Evolutionary conservation across 2,113 vertebrate genomes (phyloP), one percentile per base, ranked within the genome.

Genomic region (Chionodraco myersi): DNA sequence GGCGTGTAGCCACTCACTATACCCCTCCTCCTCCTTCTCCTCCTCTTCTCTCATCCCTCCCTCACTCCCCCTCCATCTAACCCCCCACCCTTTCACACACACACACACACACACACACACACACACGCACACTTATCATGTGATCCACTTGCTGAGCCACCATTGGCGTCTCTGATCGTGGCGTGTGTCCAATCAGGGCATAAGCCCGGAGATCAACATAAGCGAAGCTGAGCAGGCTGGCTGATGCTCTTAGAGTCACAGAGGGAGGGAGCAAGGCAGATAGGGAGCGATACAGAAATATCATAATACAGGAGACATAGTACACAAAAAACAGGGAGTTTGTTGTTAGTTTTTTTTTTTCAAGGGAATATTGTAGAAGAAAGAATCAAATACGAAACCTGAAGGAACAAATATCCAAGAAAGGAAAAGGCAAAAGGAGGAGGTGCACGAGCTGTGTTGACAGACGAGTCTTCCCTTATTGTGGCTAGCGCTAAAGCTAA

Each of bases 121-220:
- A 70, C 64, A 73, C 71, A 59, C 67, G 80, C 56, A 76, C 75
- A 65, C 53, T 45, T 53, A 84, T 86, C 94, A 94, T 79, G 92
- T 95, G 95, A 95, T 88, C 86, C 92, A 89, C 89, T 85, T 72
- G 82, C 88, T 58, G 85, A 57, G 64, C 74, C 86, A 84, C 84
- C 89, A 99, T 98, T 98, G 98, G 98, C 92, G 95, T 86, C 64
- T 91, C 89, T 74, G 62, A 77, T 87, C 65, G 12, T 91, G 75
- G 77, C 86, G 84, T 92, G 94, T 94, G 94, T 95, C 95, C 98
- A 97, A 98, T 98, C 94, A 89, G 92, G 91, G 86, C 91, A 83
- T 86, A 87, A 94, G 89, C 87, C 76, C 94, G 91, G 89, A 92
- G 93, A 96, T 95, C 96, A 95, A 97, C 96, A 98, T 96, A 96